Percentiles rank a stretch among this genome's conserved stretches.
These are phyloP conservation scores for Pelodiscus sinensis DNA, from an alignment of 2,113 vertebrate species.

Conservation along the genomic window DNA sequence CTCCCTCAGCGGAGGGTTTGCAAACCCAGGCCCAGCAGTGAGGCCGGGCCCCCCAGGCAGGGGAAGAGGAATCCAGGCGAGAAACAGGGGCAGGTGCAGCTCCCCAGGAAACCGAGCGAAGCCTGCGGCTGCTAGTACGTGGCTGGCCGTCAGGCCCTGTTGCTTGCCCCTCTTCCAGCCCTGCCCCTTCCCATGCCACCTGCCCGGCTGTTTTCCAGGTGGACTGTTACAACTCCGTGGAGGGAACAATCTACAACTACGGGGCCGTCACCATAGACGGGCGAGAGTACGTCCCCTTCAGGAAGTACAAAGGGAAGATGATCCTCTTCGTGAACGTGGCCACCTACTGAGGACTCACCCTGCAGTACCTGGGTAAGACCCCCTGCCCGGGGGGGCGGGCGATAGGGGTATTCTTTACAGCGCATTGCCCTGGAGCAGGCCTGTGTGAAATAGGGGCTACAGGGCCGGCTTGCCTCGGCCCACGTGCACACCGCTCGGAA, in stretches of 20 bases:
- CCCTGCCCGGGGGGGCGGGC: no score
- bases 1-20: not conserved
- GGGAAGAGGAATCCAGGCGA: not conserved
- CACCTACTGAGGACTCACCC: constrained; percentile 91
- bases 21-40: not conserved
- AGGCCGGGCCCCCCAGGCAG: not conserved
- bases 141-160: not conserved
- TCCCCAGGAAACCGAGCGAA: not conserved
- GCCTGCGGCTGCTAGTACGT: not conserved
- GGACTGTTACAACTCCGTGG: constrained; percentile 78
- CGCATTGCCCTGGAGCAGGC: not conserved
- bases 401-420: no score
- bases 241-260: constrained; percentile 83
- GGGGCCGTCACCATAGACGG: constrained; percentile 83
- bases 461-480: no score
- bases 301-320: constrained; percentile 82
- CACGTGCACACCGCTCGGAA: no score
- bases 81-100: not conserved
- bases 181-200: rapidly evolving
- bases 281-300: constrained; percentile 82
- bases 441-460: no score
- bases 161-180: not conserved
- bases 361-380: constrained; percentile 90
- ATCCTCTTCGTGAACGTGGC: constrained; percentile 95
- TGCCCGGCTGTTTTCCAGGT: constrained; percentile 67